phyloP scores from a whole-genome alignment of 2,797 vertebrate species.

The Psittacula derbiana region DNA sequence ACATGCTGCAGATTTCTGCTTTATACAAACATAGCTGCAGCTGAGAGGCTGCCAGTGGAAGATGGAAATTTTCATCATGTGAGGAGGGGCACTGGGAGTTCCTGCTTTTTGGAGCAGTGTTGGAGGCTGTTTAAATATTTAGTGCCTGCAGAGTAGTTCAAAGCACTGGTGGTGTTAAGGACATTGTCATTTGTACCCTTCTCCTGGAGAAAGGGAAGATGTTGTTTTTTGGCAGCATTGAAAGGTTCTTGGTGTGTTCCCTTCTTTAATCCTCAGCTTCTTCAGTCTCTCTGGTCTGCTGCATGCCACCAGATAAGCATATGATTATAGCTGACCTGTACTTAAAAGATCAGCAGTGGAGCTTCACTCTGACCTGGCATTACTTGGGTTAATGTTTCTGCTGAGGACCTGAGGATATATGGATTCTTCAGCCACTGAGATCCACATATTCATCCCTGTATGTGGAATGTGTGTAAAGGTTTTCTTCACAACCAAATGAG shows the following conservation, averaged over 20 bases:
- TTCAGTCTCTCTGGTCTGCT: background rate
- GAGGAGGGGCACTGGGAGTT: background rate
- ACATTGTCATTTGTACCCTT: background rate
- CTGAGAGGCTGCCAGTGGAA: background rate
- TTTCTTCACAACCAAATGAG: background rate
- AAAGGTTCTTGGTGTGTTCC: background rate
- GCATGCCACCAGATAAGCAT: background rate
- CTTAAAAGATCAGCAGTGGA: background rate
- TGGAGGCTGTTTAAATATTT: background rate
- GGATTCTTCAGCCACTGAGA: background rate
- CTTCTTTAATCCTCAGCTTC: background rate
- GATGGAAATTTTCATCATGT: background rate
- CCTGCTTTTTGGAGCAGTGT: background rate
- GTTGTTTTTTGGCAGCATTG: background rate
- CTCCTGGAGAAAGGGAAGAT: background rate
- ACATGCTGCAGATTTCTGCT: background rate
- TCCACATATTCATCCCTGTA: background rate
- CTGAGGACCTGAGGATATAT: background rate
- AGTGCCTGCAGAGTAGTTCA: background rate
- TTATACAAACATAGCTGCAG: background rate
- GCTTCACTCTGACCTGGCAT: background rate
- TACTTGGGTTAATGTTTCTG: background rate
- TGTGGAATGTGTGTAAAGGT: background rate
- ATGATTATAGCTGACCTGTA: background rate
- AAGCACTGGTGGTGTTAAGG: background rate